These are phyloP conservation scores for Noctua janthe DNA, from an alignment of 2,888 invertebrate species.

Conservation along the genomic window DNA sequence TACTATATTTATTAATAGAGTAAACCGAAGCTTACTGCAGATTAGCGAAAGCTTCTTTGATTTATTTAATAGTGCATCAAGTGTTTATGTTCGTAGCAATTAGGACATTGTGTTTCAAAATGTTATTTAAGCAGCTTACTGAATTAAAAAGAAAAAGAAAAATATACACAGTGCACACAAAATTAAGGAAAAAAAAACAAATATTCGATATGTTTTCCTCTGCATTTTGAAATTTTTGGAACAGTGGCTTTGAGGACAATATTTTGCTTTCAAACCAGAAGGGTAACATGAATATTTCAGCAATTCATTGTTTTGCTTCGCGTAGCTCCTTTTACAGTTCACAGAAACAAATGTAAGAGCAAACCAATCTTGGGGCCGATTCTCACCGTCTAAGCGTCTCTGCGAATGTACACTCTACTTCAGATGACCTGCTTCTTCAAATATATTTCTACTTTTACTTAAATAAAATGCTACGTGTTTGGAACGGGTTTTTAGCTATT, in stretches of 20 bases:
- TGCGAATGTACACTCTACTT: constrained; percentile 51
- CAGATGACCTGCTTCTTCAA: constrained; percentile 50
- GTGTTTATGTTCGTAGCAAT: neutral
- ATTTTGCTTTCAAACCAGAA: constrained; percentile 27
- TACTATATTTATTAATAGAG: neutral
- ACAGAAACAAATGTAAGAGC: constrained; percentile 61
- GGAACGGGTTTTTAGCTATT: neutral
- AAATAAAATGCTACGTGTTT: constrained; percentile 55
- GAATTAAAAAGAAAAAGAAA: neutral
- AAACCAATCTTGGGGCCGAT: constrained; percentile 65
- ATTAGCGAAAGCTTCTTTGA: neutral
- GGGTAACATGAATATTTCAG: constrained; percentile 44
- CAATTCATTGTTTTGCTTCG: constrained; percentile 34
- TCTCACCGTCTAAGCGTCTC: constrained; percentile 57
- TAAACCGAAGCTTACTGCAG: neutral
- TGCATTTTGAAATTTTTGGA: neutral
- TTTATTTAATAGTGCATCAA: neutral
- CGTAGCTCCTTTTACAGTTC: constrained; percentile 46
- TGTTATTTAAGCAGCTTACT: neutral
- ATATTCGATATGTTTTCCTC: neutral
- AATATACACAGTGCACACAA: neutral
- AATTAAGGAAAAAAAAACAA: neutral
- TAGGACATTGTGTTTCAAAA: neutral
- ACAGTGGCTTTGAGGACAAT: neutral
- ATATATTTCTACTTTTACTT: constrained; percentile 56